A percentile compares a stretch with the other conserved stretches of the same genome.
Evolutionary conservation across 2,888 invertebrate species (phyloP).

Genomic region (Plebejus argus): DNA sequence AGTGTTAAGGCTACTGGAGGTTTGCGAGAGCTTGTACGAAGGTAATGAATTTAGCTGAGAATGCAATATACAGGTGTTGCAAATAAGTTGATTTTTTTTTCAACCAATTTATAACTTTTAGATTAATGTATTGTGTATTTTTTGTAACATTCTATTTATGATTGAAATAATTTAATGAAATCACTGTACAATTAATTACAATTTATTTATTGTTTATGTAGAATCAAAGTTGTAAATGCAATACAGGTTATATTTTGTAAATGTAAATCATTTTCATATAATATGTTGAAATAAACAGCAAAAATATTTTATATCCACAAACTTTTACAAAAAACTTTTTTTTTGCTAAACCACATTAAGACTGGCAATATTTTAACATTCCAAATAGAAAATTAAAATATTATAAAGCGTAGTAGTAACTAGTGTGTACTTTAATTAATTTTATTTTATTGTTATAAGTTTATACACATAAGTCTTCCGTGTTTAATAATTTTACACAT

Average conservation of each 20-base stretch:
- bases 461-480: constrained; percentile 40
- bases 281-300: background rate
- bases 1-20: constrained; percentile 89
- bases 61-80: constrained; percentile 30
- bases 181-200: background rate
- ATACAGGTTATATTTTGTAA: background rate
- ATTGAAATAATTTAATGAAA: background rate
- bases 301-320: background rate
- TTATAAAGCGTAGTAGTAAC: background rate
- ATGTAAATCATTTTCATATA: background rate
- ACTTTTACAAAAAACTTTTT: background rate
- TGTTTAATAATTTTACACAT: constrained; percentile 26
- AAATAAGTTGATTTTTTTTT: background rate
- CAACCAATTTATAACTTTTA: background rate
- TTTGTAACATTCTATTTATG: constrained; percentile 2
- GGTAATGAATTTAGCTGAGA: constrained; percentile 89
- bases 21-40: constrained; percentile 92
- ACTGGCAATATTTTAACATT: constrained; percentile 52
- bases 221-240: background rate
- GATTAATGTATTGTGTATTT: background rate
- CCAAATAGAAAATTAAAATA: constrained; percentile 46
- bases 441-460: constrained; percentile 24
- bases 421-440: constrained; percentile 4
- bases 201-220: background rate
- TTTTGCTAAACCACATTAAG: constrained; percentile 35